Conservation (phyloP, 2,888 invertebrate species). For the Cephus rjabovi region DNA sequence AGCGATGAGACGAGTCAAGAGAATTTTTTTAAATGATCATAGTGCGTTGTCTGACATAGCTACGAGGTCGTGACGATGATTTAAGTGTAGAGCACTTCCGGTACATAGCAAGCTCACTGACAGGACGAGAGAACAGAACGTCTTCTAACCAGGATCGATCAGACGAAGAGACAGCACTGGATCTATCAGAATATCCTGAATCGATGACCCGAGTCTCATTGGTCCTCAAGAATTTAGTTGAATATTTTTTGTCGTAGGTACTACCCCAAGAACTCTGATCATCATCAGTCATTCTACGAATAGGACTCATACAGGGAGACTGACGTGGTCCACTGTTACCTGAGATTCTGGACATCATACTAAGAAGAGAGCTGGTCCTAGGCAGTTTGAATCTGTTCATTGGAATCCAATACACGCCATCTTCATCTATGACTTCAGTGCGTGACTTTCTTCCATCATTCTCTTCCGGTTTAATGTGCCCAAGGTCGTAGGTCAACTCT, state of each 20-base stretch:
- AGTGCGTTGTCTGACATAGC: not conserved
- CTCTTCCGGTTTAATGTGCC: not conserved
- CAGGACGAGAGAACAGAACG: not conserved
- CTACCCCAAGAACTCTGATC: not conserved
- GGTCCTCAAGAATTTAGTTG: not conserved
- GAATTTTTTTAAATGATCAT: not conserved
- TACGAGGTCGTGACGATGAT: not conserved
- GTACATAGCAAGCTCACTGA: not conserved
- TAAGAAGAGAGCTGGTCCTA: conserved; percentile 44
- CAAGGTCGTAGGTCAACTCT: not conserved
- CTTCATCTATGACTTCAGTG: conserved; percentile 22
- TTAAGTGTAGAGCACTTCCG: not conserved
- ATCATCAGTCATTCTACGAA: not conserved
- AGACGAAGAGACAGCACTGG: not conserved
- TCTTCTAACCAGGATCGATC: not conserved
- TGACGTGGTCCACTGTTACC: not conserved
- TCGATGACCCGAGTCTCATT: not conserved
- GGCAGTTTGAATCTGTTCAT: conserved; percentile 27
- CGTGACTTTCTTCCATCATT: conserved; percentile 16
- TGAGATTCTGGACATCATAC: conserved; percentile 19
- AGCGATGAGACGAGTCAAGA: not conserved
- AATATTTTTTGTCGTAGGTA: not conserved
- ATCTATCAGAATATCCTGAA: not conserved
- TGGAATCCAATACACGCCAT: conserved; percentile 46
- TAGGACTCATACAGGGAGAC: not conserved